Percentiles rank a stretch among this genome's conserved stretches.
Evolutionary conservation across 2,888 invertebrate genomes (phyloP).

Genomic region (Lysandra coridon): DNA sequence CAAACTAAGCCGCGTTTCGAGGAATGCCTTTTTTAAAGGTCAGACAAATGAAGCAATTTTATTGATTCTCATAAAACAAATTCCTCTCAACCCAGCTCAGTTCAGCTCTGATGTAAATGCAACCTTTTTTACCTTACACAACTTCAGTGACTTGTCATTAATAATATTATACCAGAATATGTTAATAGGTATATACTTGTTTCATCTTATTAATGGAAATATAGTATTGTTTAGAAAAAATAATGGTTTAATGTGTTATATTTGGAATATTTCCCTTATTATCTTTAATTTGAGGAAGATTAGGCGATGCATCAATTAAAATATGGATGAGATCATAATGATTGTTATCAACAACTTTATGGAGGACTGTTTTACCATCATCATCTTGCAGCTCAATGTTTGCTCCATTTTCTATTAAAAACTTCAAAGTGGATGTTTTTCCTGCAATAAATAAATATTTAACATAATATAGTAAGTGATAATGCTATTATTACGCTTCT

Average conservation of each 20-base stretch:
- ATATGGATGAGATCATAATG: slow-evolving; percentile 67
- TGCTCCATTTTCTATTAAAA: slow-evolving; percentile 84
- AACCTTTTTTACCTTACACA: neutral
- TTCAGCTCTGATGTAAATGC: neutral
- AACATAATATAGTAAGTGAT: neutral
- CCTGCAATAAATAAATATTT: slow-evolving; percentile 67
- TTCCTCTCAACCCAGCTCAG: neutral
- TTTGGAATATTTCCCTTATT: slow-evolving; percentile 66
- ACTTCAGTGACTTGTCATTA: neutral
- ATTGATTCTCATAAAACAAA: neutral
- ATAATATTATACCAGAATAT: slow-evolving; percentile 6
- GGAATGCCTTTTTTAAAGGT: neutral
- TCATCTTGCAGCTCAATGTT: slow-evolving; percentile 83
- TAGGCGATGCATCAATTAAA: slow-evolving; percentile 63
- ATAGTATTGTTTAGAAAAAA: slow-evolving; percentile 25
- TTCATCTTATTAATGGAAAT: neutral
- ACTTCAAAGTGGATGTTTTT: slow-evolving; percentile 82
- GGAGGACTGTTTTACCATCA: slow-evolving; percentile 90
- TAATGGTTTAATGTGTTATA: slow-evolving; percentile 41
- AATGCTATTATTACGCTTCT: neutral
- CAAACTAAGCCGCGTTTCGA: neutral
- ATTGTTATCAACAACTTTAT: slow-evolving; percentile 84
- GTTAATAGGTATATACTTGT: slow-evolving; percentile 6
- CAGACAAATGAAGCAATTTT: too few relatives aligned
- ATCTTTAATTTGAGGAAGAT: slow-evolving; percentile 58